Evolutionary conservation across 2,888 invertebrate genomes (phyloP).

Genomic region (Polylopha cassiicola): DNA sequence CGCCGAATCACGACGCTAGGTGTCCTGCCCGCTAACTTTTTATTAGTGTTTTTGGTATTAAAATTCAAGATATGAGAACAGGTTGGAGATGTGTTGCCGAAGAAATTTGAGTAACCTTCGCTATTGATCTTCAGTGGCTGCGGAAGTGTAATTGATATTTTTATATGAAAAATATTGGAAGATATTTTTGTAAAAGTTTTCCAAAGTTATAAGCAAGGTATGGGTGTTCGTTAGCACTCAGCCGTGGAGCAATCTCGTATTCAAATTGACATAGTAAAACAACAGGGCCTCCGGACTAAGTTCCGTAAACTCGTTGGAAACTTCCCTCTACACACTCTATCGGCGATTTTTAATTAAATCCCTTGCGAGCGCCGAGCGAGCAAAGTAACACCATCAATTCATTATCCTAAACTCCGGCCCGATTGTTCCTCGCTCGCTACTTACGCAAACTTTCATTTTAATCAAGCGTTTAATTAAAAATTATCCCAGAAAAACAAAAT

Average conservation of each 20-base stretch:
- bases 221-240: conserved; percentile 34
- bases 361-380: conserved; percentile 69
- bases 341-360: conserved; percentile 78
- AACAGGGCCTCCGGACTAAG: conserved; percentile 69
- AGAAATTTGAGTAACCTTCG: too few species aligned
- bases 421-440: conserved; percentile 76
- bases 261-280: conserved; percentile 76
- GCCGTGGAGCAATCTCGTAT: conserved; percentile 65
- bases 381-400: conserved; percentile 77
- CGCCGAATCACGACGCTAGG: conserved; percentile 6
- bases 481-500: conserved; percentile 78
- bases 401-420: conserved; percentile 76
- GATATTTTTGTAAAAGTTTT: conserved; percentile 9
- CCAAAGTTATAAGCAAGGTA: conserved; percentile 24
- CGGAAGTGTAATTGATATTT: too few species aligned
- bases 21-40: neutral
- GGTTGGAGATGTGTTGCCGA: too few species aligned
- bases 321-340: conserved; percentile 75
- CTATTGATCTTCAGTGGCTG: too few species aligned
- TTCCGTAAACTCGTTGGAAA: conserved; percentile 73
- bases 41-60: too few species aligned
- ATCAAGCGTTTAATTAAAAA: conserved; percentile 78
- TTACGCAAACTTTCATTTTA: conserved; percentile 78
- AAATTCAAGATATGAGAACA: too few species aligned
- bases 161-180: too few species aligned